phyloP scores from a whole-genome alignment of 2,113 vertebrate genomes.

The Shinisaurus crocodilurus region DNA sequence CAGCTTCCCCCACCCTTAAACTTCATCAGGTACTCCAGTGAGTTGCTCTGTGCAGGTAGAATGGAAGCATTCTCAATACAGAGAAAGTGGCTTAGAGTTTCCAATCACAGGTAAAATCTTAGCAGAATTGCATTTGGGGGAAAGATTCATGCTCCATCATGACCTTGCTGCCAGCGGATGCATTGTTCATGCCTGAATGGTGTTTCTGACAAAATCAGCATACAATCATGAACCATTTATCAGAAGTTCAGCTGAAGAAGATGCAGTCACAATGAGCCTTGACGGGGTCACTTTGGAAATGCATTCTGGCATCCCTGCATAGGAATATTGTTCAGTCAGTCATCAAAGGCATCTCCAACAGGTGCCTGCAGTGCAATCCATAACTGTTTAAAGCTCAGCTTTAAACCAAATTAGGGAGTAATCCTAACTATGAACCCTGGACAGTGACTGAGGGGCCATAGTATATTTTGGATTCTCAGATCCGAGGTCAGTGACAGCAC shows the following conservation, averaged over 20 bases:
- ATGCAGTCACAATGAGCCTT: conserved; percentile 46
- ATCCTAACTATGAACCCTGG: too few species aligned
- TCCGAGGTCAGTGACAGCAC: too few species aligned
- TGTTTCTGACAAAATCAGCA: conserved; percentile 70
- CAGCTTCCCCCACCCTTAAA: not conserved
- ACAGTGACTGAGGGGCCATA: too few species aligned
- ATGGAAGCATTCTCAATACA: conserved; percentile 13
- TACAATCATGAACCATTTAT: conserved; percentile 70
- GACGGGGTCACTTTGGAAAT: conserved; percentile 68
- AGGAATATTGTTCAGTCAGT: conserved; percentile 21
- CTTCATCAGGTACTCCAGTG: not conserved
- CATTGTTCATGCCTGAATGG: conserved; percentile 67
- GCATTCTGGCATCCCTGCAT: conserved; percentile 50
- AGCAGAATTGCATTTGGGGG: conserved; percentile 44
- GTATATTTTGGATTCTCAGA: too few species aligned
- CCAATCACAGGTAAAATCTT: conserved; percentile 44
- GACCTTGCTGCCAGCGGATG: conserved; percentile 63
- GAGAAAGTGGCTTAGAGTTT: conserved; percentile 32
- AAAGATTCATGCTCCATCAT: conserved; percentile 43
- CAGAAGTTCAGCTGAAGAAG: conserved; percentile 65
- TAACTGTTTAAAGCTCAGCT: not conserved
- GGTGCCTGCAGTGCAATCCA: conserved; percentile 18
- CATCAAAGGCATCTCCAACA: conserved; percentile 49
- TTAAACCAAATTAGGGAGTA: too few species aligned
- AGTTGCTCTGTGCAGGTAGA: not conserved